Base-by-base conservation (phyloP, 2,113 vertebrate genomes). In the Myiopsitta monachus region DNA sequence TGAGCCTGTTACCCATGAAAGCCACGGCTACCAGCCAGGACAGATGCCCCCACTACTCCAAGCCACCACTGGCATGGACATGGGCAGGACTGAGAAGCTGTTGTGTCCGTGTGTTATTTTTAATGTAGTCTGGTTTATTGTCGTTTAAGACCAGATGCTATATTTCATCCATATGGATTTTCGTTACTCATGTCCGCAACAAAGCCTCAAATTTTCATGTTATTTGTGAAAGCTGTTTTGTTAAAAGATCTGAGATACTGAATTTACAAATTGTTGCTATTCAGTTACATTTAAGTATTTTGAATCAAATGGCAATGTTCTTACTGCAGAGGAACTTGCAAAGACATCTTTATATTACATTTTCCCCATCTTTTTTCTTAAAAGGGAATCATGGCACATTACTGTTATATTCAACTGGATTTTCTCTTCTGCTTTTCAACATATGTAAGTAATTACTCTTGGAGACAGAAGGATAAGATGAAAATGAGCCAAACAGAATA, bases 21-120 rank as follows among this genome's bases (percentile, higher is more conserved):
- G 39, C 11, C 8, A 4, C 9, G 2, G 14, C 10, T 22, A 31
- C 23, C n/a, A 33, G 11, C 13, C 2, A 31, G 3, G 51, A 66
- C 28, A 1, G 2, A 18, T 69, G n/a, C 5, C 39, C 18, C 22
- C 3, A 2, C 43, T 3, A 2, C 11, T 39, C 63, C 6, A 3
- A 27, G 41, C 44, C 9, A 3, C n/a, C 4, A 11, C 22, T 79
- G n/a, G 41, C 46, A 88, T 4, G 5, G 55, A 21, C 15, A 38
- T n/a, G 31, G 10, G 23, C 2, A 1, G 44, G 30, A 59, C 1
- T 64, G 39, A 68, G 49, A 70, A 84, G 33, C 44, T 36, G 4
- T 68, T 55, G 14, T 43, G 14, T 87, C 18, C 61, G 43, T 2
- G 1, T 59, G 31, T 63, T 59, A 24, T 41, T 81, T 55, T 69